These are phyloP conservation scores for cattle (Bos taurus) DNA, from an alignment of 2,113 vertebrate species.

Conservation along the genomic window DNA sequence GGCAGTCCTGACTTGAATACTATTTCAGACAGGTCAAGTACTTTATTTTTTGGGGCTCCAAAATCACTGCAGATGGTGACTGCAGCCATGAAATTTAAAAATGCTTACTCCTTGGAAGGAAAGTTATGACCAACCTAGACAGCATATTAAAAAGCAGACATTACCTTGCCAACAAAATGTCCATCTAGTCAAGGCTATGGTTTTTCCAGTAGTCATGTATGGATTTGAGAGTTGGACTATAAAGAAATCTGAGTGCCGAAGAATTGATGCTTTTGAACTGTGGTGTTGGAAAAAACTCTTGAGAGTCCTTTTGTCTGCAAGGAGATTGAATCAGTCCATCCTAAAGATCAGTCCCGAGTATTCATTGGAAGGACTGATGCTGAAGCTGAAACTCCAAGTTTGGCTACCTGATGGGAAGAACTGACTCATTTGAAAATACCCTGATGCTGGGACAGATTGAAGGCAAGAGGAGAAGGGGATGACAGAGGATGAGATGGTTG, in stretches of 20 bases:
- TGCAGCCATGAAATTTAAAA: background rate
- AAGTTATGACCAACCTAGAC: background rate
- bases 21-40: background rate
- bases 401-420: background rate
- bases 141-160: background rate
- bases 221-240: background rate
- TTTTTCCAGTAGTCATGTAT: background rate
- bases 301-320: background rate
- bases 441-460: background rate
- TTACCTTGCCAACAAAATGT: background rate
- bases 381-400: background rate
- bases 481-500: background rate
- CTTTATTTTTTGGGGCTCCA: background rate
- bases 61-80: background rate
- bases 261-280: background rate
- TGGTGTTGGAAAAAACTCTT: background rate
- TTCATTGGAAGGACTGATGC: background rate
- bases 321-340: background rate
- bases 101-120: background rate
- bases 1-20: background rate
- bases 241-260: background rate
- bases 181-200: background rate
- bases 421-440: background rate
- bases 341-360: background rate
- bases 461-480: background rate